Percentiles rank a stretch among this genome's conserved stretches.
phyloP scores from a whole-genome alignment of 2,113 vertebrate species.

The Cebus imitator region DNA sequence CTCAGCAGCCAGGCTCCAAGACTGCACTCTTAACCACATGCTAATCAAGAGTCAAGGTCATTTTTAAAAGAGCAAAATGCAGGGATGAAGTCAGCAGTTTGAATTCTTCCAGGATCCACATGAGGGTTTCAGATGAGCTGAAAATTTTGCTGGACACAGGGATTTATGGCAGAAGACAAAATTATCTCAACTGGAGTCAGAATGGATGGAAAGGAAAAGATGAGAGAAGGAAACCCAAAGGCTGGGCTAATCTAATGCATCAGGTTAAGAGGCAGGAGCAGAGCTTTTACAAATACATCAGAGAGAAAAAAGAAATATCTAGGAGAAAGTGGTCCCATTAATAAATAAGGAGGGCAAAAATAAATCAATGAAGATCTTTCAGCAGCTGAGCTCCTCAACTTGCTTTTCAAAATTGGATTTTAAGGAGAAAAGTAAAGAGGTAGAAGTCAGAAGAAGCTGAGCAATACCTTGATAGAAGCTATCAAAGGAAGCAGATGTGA shows the following conservation, averaged over 20 bases:
- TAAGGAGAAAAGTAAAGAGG: constrained; percentile 58
- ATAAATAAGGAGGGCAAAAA: constrained; percentile 71
- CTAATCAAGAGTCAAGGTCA: not conserved
- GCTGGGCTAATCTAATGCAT: not conserved
- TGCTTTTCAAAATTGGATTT: constrained; percentile 55
- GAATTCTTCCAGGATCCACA: not conserved
- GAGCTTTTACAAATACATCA: constrained; percentile 60
- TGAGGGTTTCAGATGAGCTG: not conserved
- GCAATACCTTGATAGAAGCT: not conserved
- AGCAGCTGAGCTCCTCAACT: constrained; percentile 49
- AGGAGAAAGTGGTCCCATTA: constrained; percentile 67
- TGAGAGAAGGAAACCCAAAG: not conserved
- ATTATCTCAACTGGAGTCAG: not conserved
- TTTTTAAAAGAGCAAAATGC: not conserved
- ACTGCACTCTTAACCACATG: not conserved
- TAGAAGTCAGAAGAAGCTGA: not conserved
- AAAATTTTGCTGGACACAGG: not conserved
- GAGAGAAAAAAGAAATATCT: constrained; percentile 54
- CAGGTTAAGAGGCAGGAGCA: constrained; percentile 53
- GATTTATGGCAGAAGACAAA: not conserved
- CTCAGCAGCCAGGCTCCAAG: not conserved
- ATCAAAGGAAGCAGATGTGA: not conserved
- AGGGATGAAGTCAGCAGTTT: not conserved
- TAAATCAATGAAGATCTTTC: constrained; percentile 71
- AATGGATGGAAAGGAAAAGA: not conserved